These are phyloP conservation scores for Helogale parvula DNA, from an alignment of 2,113 vertebrate species.

Conservation along the genomic window DNA sequence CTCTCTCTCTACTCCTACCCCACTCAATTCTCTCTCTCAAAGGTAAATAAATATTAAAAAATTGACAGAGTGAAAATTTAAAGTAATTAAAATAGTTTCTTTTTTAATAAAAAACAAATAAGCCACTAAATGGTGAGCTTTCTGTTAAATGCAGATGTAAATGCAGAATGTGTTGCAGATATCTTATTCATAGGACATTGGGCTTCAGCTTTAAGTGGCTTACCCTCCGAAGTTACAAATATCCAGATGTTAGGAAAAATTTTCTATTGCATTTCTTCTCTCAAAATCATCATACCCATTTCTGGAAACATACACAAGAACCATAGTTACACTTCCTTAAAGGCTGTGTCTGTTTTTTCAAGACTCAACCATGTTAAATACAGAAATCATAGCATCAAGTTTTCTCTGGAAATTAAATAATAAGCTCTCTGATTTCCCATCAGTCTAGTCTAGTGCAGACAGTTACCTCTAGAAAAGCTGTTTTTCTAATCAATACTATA, in stretches of 20 bases:
- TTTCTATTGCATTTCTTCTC: neutral
- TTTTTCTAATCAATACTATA: neutral
- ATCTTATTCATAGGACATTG: neutral
- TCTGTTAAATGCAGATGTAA: neutral
- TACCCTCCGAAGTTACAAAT: neutral
- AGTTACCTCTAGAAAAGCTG: neutral
- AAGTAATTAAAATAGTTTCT: neutral
- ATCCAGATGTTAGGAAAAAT: neutral
- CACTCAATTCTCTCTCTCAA: no score
- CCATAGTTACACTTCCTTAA: neutral
- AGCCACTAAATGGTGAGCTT: neutral
- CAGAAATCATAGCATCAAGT: neutral
- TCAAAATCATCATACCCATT: neutral
- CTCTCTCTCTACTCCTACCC: no score
- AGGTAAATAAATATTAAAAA: neutral
- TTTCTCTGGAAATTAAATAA: neutral
- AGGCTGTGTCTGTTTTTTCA: neutral
- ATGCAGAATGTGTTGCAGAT: neutral
- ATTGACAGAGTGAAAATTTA: neutral
- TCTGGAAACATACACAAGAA: neutral
- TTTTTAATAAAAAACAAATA: neutral
- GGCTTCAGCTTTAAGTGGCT: neutral
- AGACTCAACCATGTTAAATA: neutral
- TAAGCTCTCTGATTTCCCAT: neutral
- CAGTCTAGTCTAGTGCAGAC: slow-evolving; percentile 19